Conservation (phyloP, 2,797 vertebrate species). For the Rhinogobio ventralis region DNA sequence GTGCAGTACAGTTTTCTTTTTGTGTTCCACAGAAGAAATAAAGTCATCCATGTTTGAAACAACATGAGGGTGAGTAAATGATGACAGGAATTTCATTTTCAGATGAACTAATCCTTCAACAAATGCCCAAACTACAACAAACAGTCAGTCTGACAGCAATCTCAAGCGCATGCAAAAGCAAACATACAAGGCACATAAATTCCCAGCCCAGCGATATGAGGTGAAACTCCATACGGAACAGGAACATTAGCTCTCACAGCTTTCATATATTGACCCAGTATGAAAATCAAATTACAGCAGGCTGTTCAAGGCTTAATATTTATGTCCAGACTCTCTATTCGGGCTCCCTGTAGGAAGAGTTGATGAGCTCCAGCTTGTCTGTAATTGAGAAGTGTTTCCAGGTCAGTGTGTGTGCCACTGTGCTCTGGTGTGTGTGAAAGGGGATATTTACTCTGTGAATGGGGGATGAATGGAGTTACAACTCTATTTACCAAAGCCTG, state of each 20-base stretch:
- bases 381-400: slow-evolving; percentile 55
- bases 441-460: slow-evolving; percentile 61
- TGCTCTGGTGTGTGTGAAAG: slow-evolving; percentile 49
- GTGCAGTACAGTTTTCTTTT: neutral
- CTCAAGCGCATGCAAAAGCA: slow-evolving; percentile 36
- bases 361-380: slow-evolving; percentile 50
- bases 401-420: slow-evolving; percentile 49
- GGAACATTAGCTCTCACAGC: slow-evolving; percentile 52
- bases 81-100: slow-evolving; percentile 12
- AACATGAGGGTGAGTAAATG: neutral
- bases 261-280: slow-evolving; percentile 53
- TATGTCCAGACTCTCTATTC: slow-evolving; percentile 42
- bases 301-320: slow-evolving; percentile 44
- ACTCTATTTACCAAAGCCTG: slow-evolving; percentile 63
- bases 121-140: slow-evolving; percentile 4
- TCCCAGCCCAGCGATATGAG: slow-evolving; percentile 23
- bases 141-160: slow-evolving; percentile 31
- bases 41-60: neutral
- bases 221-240: slow-evolving; percentile 41
- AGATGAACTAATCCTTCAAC: slow-evolving; percentile 10
- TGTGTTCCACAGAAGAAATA: slow-evolving; percentile 10
- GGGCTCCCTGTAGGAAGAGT: slow-evolving; percentile 39
- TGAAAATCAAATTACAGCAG: slow-evolving; percentile 59
- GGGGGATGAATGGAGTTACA: slow-evolving; percentile 60
- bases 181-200: slow-evolving; percentile 48